Conservation (phyloP, 2,113 vertebrate species). For the Orycteropus afer region DNA sequence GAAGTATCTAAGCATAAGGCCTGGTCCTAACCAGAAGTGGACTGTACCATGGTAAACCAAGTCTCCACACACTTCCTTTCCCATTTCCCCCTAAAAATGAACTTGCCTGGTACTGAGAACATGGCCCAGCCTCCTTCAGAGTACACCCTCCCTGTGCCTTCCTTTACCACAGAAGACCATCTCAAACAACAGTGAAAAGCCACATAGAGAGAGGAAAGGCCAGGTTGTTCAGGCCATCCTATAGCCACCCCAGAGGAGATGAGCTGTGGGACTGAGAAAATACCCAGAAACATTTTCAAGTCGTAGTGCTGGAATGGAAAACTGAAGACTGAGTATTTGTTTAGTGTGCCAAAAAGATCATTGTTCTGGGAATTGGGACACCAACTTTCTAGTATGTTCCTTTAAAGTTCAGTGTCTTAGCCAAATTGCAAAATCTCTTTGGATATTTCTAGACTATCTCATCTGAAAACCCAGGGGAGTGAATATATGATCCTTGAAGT, state of each 20-base stretch:
- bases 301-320: not conserved
- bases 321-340: not conserved
- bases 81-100: not conserved
- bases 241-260: not conserved
- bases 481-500: not conserved
- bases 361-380: not conserved
- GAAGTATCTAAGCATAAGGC: not conserved
- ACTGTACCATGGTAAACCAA: not conserved
- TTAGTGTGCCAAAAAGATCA: not conserved
- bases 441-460: not conserved
- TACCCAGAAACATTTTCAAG: not conserved
- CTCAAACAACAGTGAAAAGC: not conserved
- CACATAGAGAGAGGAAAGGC: slow-evolving; percentile 14
- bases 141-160: not conserved
- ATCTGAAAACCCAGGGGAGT: not conserved
- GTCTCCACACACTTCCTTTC: not conserved
- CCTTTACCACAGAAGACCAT: not conserved
- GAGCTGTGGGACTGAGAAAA: not conserved
- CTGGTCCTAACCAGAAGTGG: not conserved
- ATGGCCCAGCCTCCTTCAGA: not conserved
- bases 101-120: not conserved
- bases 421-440: not conserved
- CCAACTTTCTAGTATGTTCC: not conserved
- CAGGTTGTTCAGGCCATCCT: not conserved
- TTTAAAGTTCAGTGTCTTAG: not conserved